phyloP scores from a whole-genome alignment of 2,888 invertebrate genomes.

The Elegia similella region DNA sequence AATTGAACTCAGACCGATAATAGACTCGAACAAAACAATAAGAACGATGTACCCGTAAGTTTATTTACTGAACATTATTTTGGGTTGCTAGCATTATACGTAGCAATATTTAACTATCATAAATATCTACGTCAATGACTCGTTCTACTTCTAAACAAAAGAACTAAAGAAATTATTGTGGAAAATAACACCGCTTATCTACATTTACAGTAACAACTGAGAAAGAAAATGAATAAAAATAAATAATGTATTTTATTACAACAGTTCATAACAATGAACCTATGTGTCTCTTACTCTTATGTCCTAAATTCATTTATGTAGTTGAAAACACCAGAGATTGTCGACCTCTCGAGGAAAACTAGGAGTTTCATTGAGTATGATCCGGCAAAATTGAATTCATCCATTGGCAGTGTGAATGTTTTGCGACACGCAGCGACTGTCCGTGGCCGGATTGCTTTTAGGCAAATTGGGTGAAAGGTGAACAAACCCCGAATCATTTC shows the following conservation, averaged over 20 bases:
- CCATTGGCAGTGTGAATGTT: conserved; percentile 4
- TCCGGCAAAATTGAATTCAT: neutral
- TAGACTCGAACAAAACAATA: no score
- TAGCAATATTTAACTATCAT: no score
- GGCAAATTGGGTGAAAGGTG: conserved; percentile 53
- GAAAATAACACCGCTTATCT: no score
- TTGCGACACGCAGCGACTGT: conserved; percentile 51
- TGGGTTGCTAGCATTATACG: no score
- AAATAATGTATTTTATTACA: neutral
- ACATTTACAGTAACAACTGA: no score
- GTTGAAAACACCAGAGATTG: neutral
- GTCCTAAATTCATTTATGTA: neutral
- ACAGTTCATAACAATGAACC: neutral
- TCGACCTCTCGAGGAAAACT: neutral
- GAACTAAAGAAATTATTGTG: no score
- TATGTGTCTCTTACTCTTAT: neutral
- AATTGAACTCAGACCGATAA: no score
- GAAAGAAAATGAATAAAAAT: neutral
- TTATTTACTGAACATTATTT: no score
- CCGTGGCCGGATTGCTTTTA: conserved; percentile 49
- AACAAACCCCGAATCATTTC: conserved; percentile 47
- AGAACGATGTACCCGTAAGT: no score
- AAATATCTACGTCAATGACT: no score
- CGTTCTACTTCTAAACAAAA: no score
- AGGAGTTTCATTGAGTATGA: neutral